Percentiles rank a stretch among this genome's conserved stretches.
phyloP scores from a whole-genome alignment of 2,888 invertebrate genomes.

The Lordiphosa andalusiaca region DNA sequence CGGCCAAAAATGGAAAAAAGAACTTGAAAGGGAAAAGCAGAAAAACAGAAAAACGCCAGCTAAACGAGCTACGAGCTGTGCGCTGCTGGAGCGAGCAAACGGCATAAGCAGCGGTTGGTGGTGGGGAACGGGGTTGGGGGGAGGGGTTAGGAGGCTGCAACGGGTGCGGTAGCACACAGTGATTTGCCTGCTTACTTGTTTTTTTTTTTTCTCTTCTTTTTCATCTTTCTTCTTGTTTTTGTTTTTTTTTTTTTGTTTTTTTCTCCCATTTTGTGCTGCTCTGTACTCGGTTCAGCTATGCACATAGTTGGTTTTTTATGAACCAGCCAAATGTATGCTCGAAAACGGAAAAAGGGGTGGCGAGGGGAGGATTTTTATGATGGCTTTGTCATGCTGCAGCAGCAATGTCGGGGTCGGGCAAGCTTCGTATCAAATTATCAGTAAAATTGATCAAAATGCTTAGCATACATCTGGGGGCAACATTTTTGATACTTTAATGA shows the following conservation, averaged over 20 bases:
- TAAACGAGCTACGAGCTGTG: constrained; percentile 18
- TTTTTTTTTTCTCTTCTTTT: too few species aligned
- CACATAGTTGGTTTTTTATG: constrained; percentile 2
- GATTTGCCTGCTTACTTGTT: constrained; percentile 29
- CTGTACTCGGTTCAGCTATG: not conserved
- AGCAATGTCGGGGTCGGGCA: too few species aligned
- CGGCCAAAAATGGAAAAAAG: too few species aligned
- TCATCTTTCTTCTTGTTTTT: constrained; percentile 14
- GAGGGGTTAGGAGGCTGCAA: constrained; percentile 6
- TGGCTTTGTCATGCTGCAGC: constrained; percentile 7
- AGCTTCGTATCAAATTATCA: not conserved
- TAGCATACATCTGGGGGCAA: too few species aligned
- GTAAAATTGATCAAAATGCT: not conserved
- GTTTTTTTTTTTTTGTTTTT: constrained; percentile 23
- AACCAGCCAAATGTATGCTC: constrained; percentile 12
- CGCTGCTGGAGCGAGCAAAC: constrained; percentile 19
- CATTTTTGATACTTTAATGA: too few species aligned
- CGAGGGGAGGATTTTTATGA: not conserved
- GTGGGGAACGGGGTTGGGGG: not conserved
- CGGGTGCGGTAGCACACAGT: constrained; percentile 13
- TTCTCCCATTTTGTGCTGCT: not conserved
- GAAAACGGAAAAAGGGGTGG: not conserved
- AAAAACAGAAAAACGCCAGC: constrained; percentile 23
- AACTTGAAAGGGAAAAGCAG: not conserved
- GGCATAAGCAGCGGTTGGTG: constrained; percentile 18